Conservation (phyloP, 2,888 invertebrate species). For the Tineola bisselliella region DNA sequence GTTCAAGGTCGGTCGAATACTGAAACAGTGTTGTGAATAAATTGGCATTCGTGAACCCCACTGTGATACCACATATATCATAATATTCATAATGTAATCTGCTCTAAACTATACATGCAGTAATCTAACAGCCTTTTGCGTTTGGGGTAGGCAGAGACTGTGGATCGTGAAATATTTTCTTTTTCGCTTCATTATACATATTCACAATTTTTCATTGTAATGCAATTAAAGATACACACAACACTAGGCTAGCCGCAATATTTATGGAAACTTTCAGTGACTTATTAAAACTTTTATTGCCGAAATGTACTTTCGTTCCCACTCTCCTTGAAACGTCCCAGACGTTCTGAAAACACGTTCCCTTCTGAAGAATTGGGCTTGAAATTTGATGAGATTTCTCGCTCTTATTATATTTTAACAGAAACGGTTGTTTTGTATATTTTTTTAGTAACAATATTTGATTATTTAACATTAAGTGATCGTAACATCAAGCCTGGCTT, state of each 20-base stretch:
- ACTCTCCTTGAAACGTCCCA: constrained; percentile 7
- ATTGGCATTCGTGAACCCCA: too few species aligned
- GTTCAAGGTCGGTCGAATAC: constrained; percentile 1
- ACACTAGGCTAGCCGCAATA: neutral
- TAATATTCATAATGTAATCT: too few species aligned
- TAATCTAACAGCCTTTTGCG: too few species aligned
- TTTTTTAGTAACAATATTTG: neutral
- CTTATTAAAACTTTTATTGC: constrained; percentile 12
- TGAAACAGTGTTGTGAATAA: neutral
- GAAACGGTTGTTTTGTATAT: neutral
- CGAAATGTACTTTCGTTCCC: neutral
- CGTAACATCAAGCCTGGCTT: too few species aligned
- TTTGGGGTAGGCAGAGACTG: too few species aligned
- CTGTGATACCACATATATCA: too few species aligned
- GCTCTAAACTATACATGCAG: too few species aligned
- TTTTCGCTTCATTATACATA: too few species aligned
- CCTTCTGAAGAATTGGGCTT: neutral
- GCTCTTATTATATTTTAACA: neutral
- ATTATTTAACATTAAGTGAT: neutral
- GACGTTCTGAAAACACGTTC: neutral
- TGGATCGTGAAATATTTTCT: too few species aligned
- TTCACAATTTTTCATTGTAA: too few species aligned
- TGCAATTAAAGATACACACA: too few species aligned
- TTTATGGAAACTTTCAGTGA: neutral
- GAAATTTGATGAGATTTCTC: neutral